Conservation (phyloP, 2,888 invertebrate genomes). For the Tortrix viridana region DNA sequence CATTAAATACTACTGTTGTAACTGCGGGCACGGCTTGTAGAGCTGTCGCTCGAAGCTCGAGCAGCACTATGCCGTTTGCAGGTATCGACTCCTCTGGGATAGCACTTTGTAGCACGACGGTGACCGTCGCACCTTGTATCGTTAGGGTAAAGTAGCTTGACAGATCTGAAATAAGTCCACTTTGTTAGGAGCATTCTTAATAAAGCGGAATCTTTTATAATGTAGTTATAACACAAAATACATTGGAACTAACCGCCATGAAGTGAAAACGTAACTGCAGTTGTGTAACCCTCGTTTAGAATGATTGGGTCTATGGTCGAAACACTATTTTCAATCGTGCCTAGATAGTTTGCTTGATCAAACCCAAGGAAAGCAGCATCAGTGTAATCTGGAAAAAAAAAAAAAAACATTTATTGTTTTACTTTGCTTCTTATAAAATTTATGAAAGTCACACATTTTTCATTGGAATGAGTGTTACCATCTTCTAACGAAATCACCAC, state of each 20-base stretch:
- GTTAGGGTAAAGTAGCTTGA: conserved; percentile 36
- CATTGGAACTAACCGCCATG: no score
- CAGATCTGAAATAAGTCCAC: conserved; percentile 42
- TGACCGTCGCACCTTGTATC: conserved; percentile 36
- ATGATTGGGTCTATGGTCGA: conserved; percentile 34
- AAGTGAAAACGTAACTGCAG: conserved; percentile 36
- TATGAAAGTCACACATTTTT: background rate
- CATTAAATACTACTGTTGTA: conserved; percentile 50
- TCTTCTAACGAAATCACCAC: conserved; percentile 30
- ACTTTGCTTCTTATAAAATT: background rate
- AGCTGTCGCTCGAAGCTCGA: conserved; percentile 50
- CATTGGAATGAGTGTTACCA: conserved; percentile 1
- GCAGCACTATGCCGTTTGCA: conserved; percentile 44
- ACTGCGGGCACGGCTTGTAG: conserved; percentile 44
- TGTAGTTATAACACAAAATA: no score
- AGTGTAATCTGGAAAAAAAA: conserved; percentile 38
- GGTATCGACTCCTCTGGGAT: conserved; percentile 50
- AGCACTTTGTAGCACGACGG: conserved; percentile 32
- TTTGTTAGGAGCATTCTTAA: conserved; percentile 41
- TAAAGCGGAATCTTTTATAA: no score
- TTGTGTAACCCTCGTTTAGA: conserved; percentile 40
- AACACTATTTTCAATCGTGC: conserved; percentile 36
- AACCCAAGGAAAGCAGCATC: conserved; percentile 42
- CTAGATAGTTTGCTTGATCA: conserved; percentile 42
- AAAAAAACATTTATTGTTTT: no score